Percentiles rank a stretch among this genome's conserved stretches.
Conservation (phyloP, 2,888 invertebrate genomes). For the Drosophila falleni region DNA sequence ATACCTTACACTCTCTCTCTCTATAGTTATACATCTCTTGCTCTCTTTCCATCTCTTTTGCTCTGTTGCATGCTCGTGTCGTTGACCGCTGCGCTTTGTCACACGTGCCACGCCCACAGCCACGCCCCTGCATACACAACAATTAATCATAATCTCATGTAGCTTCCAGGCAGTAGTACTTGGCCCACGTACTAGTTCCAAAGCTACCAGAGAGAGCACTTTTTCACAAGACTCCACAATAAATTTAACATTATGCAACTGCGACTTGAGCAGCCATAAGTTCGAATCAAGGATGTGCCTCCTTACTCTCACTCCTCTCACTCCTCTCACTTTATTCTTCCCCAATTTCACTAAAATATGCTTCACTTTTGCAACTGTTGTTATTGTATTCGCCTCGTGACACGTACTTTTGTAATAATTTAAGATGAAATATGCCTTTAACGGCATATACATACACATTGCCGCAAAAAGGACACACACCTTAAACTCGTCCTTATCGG, state of each 20-base stretch:
- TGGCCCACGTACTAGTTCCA: conserved; percentile 63
- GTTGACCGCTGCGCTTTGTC: conserved; percentile 72
- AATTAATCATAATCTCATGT: conserved; percentile 76
- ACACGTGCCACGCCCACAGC: conserved; percentile 74
- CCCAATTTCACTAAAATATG: conserved; percentile 58
- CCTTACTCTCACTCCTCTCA: neutral
- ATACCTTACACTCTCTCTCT: neutral
- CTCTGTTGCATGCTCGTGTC: conserved; percentile 51
- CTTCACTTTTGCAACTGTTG: conserved; percentile 57
- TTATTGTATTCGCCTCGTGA: conserved; percentile 68
- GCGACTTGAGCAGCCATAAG: conserved; percentile 75
- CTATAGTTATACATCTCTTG: neutral
- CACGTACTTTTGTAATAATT: conserved; percentile 72
- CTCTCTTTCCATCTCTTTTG: neutral
- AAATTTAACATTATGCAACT: conserved; percentile 69
- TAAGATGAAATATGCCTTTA: conserved; percentile 69
- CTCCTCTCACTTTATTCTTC: neutral
- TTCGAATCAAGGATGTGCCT: conserved; percentile 61
- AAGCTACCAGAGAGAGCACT: conserved; percentile 41
- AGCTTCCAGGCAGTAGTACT: conserved; percentile 65
- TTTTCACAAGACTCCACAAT: conserved; percentile 71
- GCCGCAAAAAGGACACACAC: conserved; percentile 2
- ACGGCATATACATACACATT: no score
- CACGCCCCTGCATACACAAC: conserved; percentile 41
- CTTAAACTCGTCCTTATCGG: conserved; percentile 9